phyloP scores from a whole-genome alignment of 2,888 invertebrate genomes.

The Stenodema calcarata region DNA sequence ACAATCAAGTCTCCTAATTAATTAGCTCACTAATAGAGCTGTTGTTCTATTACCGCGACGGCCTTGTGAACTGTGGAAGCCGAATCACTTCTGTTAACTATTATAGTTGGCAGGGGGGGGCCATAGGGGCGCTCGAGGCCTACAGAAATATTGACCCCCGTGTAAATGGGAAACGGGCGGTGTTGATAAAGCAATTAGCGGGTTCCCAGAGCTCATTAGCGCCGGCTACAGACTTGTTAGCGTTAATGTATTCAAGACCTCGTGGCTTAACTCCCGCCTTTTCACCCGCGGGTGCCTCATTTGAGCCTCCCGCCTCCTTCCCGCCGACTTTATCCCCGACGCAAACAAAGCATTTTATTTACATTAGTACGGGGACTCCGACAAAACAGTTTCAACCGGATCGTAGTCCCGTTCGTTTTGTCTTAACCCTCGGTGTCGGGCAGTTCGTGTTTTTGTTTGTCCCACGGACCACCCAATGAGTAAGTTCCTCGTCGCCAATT shows the following conservation, averaged over 20 bases:
- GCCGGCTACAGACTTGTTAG: slow-evolving; percentile 21
- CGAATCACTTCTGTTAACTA: background rate
- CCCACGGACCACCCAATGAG: background rate
- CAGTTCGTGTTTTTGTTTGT: background rate
- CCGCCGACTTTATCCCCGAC: background rate
- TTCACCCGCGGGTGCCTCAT: background rate
- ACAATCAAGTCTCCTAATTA: no score
- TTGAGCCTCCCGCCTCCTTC: background rate
- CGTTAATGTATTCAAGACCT: slow-evolving; percentile 14
- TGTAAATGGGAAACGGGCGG: background rate
- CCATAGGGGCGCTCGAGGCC: background rate
- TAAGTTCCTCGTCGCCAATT: background rate
- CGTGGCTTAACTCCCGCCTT: background rate
- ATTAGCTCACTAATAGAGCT: no score
- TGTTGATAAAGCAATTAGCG: slow-evolving; percentile 24
- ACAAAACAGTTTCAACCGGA: background rate
- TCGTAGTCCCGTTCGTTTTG: background rate
- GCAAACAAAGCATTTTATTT: slow-evolving; percentile 5
- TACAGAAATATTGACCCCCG: slow-evolving; percentile 10
- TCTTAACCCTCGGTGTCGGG: background rate
- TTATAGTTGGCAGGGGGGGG: background rate
- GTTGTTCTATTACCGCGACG: no score
- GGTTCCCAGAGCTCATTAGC: slow-evolving; percentile 21
- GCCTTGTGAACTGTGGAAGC: no score
- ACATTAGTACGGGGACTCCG: background rate